Evolutionary conservation across 2,888 invertebrate genomes (phyloP).

Genomic region (Eudemis profundana): DNA sequence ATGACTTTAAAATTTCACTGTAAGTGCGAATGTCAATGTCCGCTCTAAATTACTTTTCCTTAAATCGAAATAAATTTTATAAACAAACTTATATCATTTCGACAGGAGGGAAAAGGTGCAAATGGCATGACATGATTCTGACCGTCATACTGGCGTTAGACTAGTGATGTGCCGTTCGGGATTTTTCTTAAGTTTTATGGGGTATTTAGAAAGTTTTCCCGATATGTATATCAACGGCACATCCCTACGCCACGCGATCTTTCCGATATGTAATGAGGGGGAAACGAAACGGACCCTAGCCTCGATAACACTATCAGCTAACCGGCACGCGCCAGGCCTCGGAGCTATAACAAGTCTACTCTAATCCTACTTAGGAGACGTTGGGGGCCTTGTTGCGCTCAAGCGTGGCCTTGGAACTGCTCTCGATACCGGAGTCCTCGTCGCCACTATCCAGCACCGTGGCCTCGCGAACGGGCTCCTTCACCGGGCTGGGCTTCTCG

Average conservation of each 20-base stretch:
- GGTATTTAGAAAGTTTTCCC: too few relatives aligned
- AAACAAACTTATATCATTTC: too few relatives aligned
- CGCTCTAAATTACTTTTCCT: not conserved
- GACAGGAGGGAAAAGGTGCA: not conserved
- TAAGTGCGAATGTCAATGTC: not conserved
- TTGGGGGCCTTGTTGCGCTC: slow-evolving; percentile 77
- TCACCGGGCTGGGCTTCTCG: slow-evolving; percentile 51
- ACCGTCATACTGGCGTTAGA: too few relatives aligned
- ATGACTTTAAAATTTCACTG: not conserved
- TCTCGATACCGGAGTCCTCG: slow-evolving; percentile 88
- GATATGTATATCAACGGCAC: too few relatives aligned
- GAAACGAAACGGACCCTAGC: slow-evolving; percentile 35
- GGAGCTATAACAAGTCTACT: slow-evolving; percentile 21
- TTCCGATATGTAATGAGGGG: slow-evolving; percentile 66
- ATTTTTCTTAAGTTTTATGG: too few relatives aligned
- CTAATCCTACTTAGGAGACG: slow-evolving; percentile 60
- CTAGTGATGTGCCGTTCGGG: too few relatives aligned
- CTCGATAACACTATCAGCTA: slow-evolving; percentile 54
- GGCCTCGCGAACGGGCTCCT: slow-evolving; percentile 80
- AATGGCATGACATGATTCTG: not conserved
- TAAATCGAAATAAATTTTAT: not conserved
- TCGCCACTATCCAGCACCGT: slow-evolving; percentile 87
- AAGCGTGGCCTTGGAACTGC: slow-evolving; percentile 85
- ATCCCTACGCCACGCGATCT: slow-evolving; percentile 18
- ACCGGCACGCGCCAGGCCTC: slow-evolving; percentile 39